phyloP scores from a whole-genome alignment of 2,888 invertebrate species.

The Alviniconcha strummeri region DNA sequence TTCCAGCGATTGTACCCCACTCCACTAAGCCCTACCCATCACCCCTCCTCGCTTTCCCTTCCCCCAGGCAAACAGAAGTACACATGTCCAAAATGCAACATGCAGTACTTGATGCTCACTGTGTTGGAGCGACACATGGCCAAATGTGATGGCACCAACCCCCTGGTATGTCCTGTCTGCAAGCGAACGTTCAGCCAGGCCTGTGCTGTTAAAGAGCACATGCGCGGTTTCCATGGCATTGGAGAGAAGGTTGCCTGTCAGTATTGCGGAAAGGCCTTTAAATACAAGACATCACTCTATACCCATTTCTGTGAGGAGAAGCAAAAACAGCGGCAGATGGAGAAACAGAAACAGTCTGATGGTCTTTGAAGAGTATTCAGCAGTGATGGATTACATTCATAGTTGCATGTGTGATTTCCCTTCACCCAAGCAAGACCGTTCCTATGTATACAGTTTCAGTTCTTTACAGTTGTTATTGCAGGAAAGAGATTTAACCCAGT shows the following conservation, averaged over 20 bases:
- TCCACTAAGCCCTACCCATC: background rate
- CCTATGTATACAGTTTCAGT: too few species aligned
- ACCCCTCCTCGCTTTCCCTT: background rate
- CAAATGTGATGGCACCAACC: conserved; percentile 38
- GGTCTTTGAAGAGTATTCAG: background rate
- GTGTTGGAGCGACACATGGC: conserved; percentile 35
- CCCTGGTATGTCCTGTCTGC: conserved; percentile 41
- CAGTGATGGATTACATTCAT: background rate
- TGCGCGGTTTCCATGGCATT: conserved; percentile 41
- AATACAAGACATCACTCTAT: conserved; percentile 41
- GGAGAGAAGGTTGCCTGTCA: conserved; percentile 38
- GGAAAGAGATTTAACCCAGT: too few species aligned
- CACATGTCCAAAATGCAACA: conserved; percentile 37
- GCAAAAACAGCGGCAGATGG: conserved; percentile 6
- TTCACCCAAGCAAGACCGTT: too few species aligned
- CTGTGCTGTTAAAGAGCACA: conserved; percentile 42
- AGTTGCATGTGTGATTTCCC: too few species aligned
- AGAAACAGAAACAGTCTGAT: background rate
- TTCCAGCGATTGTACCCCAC: background rate
- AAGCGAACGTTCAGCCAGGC: conserved; percentile 41
- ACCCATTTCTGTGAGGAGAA: conserved; percentile 32
- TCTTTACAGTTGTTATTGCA: too few species aligned
- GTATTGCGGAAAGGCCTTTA: conserved; percentile 39
- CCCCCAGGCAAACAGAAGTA: conserved; percentile 34
- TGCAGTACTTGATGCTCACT: conserved; percentile 36